Evolutionary conservation across 2,113 vertebrate genomes (phyloP).

Genomic region (Corythaixoides concolor): DNA sequence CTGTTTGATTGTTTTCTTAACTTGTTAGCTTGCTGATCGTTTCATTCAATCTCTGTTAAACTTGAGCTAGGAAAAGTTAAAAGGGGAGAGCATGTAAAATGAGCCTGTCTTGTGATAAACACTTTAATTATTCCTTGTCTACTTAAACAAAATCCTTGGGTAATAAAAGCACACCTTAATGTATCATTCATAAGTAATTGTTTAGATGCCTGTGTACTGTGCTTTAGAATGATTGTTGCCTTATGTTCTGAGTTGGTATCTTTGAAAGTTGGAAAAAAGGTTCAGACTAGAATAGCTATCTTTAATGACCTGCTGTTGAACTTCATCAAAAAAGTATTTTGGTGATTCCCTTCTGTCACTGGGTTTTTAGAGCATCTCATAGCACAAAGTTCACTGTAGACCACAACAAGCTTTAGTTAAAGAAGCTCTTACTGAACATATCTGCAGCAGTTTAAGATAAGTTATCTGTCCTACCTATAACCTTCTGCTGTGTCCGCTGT

Average conservation of each 20-base stretch:
- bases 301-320: neutral
- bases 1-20: neutral
- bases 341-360: neutral
- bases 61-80: neutral
- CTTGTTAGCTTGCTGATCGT: neutral
- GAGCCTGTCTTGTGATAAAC: neutral
- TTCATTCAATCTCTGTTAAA: neutral
- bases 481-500: neutral
- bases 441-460: neutral
- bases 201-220: neutral
- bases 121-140: slow-evolving; percentile 10
- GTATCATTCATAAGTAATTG: neutral
- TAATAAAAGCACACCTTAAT: slow-evolving; percentile 26
- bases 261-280: neutral
- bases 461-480: neutral
- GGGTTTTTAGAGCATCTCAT: neutral
- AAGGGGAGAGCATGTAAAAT: neutral
- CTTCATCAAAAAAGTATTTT: neutral
- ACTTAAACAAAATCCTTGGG: slow-evolving; percentile 6
- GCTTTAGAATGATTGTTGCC: neutral
- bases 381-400: neutral
- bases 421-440: neutral
- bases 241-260: neutral
- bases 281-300: neutral
- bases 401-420: neutral